Evolutionary conservation across 2,888 invertebrate genomes (phyloP).

Genomic region (Idaea biselata): DNA sequence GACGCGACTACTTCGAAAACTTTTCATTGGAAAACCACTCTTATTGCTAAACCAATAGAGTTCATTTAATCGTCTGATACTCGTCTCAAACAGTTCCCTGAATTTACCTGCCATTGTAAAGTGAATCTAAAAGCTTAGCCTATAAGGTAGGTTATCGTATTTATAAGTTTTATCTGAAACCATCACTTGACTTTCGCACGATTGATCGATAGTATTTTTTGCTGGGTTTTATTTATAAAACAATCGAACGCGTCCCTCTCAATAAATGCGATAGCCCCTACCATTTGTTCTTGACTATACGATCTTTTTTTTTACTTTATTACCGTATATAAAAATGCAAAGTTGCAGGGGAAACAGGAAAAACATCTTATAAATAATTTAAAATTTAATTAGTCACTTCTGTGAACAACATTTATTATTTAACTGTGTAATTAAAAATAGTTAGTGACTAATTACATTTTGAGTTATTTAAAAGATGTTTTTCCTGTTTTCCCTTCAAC

Average conservation of each 20-base stretch:
- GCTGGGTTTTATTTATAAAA: slow-evolving; percentile 77
- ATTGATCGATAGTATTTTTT: slow-evolving; percentile 81
- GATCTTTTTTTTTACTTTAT: slow-evolving; percentile 21
- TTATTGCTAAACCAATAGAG: slow-evolving; percentile 34
- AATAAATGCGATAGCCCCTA: slow-evolving; percentile 70
- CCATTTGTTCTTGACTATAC: slow-evolving; percentile 48
- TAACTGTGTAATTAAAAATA: too few species aligned
- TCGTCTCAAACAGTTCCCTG: slow-evolving; percentile 39
- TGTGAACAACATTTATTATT: too few species aligned
- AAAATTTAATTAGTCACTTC: too few species aligned
- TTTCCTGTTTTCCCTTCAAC: too few species aligned
- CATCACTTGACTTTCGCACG: slow-evolving; percentile 77
- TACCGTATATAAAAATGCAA: slow-evolving; percentile 20
- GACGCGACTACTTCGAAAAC: slow-evolving; percentile 48
- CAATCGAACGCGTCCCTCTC: slow-evolving; percentile 72
- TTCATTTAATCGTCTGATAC: slow-evolving; percentile 33
- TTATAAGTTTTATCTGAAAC: slow-evolving; percentile 49
- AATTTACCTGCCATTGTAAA: slow-evolving; percentile 36
- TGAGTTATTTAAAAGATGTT: too few species aligned
- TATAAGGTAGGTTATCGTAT: slow-evolving; percentile 35
- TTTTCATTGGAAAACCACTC: slow-evolving; percentile 36
- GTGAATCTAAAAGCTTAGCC: slow-evolving; percentile 23
- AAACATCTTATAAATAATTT: too few species aligned
- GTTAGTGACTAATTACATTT: too few species aligned
- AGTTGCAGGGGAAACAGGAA: slow-evolving; percentile 9